These are phyloP conservation scores for Glomeris marginata DNA, from an alignment of 2,888 invertebrate genomes.

Conservation along the genomic window DNA sequence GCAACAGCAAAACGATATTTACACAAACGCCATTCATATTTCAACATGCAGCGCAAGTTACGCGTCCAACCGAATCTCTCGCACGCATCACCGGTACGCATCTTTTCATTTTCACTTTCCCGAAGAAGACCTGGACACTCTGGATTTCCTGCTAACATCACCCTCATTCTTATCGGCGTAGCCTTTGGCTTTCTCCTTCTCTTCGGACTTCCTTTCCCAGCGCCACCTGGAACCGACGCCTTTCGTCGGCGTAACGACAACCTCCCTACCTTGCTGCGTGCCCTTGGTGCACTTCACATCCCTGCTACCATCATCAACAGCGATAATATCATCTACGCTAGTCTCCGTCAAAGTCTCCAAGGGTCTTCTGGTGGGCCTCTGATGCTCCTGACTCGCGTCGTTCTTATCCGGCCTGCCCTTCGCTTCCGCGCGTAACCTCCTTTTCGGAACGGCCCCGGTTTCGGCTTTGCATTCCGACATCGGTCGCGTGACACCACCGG, in stretches of 20 bases:
- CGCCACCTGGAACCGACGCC: background rate
- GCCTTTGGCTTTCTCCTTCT: background rate
- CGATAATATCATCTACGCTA: background rate
- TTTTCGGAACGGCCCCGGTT: too few relatives aligned
- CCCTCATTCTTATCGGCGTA: background rate
- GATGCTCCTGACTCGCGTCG: background rate
- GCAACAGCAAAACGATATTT: too few relatives aligned
- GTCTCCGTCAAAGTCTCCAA: background rate
- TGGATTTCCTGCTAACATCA: conserved; percentile 11
- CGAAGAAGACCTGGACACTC: too few relatives aligned
- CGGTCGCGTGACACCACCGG: too few relatives aligned
- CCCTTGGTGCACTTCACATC: background rate
- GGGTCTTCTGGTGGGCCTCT: background rate
- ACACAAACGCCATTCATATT: too few relatives aligned
- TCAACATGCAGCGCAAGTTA: too few relatives aligned
- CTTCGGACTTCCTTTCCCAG: background rate
- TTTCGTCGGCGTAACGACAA: conserved; percentile 1
- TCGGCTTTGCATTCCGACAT: too few relatives aligned
- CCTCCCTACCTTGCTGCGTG: conserved; percentile 2
- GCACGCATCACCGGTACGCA: too few relatives aligned
- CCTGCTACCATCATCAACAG: background rate
- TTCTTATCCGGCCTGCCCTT: too few relatives aligned
- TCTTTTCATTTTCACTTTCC: too few relatives aligned
- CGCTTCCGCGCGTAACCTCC: too few relatives aligned
- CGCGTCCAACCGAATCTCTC: too few relatives aligned